phyloP scores from a whole-genome alignment of 2,888 invertebrate genomes.

The Ceraclea dissimilis region DNA sequence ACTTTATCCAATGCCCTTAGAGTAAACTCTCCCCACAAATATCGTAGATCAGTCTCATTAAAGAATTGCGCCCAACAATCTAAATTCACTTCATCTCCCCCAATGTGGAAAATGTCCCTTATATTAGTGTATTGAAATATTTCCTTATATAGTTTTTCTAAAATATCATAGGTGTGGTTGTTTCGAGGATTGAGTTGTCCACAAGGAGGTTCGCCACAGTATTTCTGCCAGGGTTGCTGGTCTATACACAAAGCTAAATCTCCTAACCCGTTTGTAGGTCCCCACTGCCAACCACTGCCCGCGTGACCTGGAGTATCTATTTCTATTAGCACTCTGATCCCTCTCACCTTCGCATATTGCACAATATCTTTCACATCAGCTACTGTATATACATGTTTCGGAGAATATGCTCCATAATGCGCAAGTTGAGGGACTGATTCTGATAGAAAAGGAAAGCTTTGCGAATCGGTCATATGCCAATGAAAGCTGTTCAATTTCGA shows the following conservation, averaged over 20 bases:
- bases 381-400: slow-evolving; percentile 65
- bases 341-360: slow-evolving; percentile 70
- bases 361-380: slow-evolving; percentile 66
- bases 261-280: slow-evolving; percentile 65
- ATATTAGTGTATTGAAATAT: slow-evolving; percentile 66
- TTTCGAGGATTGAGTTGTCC: slow-evolving; percentile 79
- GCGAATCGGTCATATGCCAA: slow-evolving; percentile 88
- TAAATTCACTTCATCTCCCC: slow-evolving; percentile 77
- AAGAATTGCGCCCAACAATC: slow-evolving; percentile 71
- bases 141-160: slow-evolving; percentile 69
- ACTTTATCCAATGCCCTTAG: slow-evolving; percentile 53
- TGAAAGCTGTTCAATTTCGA: slow-evolving; percentile 89
- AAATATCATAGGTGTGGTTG: slow-evolving; percentile 63
- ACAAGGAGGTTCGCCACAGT: slow-evolving; percentile 80
- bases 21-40: slow-evolving; percentile 74
- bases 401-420: slow-evolving; percentile 78
- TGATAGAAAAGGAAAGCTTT: slow-evolving; percentile 83
- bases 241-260: slow-evolving; percentile 75
- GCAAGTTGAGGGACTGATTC: slow-evolving; percentile 70
- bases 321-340: slow-evolving; percentile 80
- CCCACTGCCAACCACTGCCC: slow-evolving; percentile 83
- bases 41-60: slow-evolving; percentile 69
- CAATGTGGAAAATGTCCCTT: slow-evolving; percentile 73
- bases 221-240: slow-evolving; percentile 70
- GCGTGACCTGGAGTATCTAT: slow-evolving; percentile 88